Conservation (phyloP, 37 sponge, comb jelly and placozoan genomes). For the Halichondria panicea region DNA sequence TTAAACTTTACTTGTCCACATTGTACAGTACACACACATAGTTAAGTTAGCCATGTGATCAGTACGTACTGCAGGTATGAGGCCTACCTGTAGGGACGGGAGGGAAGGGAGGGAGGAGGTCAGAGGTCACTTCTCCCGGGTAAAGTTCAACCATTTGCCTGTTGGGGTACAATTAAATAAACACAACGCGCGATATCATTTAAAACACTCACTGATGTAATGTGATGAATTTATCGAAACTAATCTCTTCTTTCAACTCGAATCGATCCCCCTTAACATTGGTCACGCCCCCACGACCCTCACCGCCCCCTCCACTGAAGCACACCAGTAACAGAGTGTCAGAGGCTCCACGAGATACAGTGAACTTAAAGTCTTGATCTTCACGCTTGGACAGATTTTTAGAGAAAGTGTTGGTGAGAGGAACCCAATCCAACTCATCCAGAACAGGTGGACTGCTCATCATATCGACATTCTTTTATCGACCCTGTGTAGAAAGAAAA, state of each 20-base stretch:
- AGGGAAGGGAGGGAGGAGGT: conserved; percentile 5
- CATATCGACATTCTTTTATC: no score
- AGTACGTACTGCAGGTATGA: no score
- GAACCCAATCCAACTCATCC: conserved; percentile 21
- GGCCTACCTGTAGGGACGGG: conserved; percentile 19
- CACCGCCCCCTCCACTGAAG: background rate
- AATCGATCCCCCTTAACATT: no score
- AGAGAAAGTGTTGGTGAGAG: conserved; percentile 19
- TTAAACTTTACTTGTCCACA: no score
- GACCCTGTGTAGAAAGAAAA: no score
- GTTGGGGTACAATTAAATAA: no score
- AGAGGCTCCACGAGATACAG: background rate
- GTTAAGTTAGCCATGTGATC: no score
- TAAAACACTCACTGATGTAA: conserved; percentile 12
- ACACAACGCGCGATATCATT: no score
- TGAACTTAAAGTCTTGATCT: background rate
- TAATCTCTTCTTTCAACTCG: conserved; percentile 15
- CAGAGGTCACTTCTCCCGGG: background rate
- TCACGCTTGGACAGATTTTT: background rate
- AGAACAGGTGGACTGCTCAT: no score
- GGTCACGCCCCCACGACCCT: no score
- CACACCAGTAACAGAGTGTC: background rate
- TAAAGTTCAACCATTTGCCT: conserved; percentile 44
- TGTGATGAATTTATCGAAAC: conserved; percentile 33
- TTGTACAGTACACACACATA: no score